Evolutionary conservation across 1,140 invertebrate species (phyloP), one percentile per base, ranked within the genome.

Genomic region (Cotesia chilonis): DNA sequence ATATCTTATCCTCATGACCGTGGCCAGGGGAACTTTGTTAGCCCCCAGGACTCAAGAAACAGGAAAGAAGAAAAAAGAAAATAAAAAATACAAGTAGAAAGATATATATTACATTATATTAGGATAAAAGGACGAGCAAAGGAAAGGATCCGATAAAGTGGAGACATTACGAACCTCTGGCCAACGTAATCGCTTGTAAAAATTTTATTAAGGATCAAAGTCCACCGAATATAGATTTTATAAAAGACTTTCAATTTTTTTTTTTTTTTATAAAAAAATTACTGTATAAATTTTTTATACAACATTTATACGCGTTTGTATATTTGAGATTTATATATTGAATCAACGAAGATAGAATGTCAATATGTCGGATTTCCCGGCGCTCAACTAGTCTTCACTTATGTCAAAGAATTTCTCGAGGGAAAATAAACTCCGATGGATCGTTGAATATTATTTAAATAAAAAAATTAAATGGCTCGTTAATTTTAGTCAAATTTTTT

Each of bases 151-250:
- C 17, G 9, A 7, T 17, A 6, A 55, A 68, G 51, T 68, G 51
- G 20, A 55, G 66, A 68, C 66, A 68, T n/a, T 20, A 68, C 28
- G n/a, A 81, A 76, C 77, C 81, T 82, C 81, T 80, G 82, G 75
- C 77, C 80, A 81, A 81, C 78, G 79, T 80, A 80, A 84, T 84
- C 82, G 80, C 78, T 82, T 81, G 82, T 84, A 80, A 84, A 83
- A 85, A 84, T 83, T 76, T 82, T 84, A 84, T 84, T 84, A 83
- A 82, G 75, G 81, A 83, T 84, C 82, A 84, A 85, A 84, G 78
- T 72, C 35, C 38, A 61, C 70, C 52, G 10, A 14, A 72, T 14
- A 20, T 14, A 64, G 78, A 79, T 82, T 80, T 81, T 81, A 77
- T 73, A 51, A 61, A 4, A 66, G 4, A 61, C 28, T 35, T 70